These are phyloP conservation scores for Cataglyphis cursor DNA, from an alignment of 2,888 invertebrate species.

Conservation along the genomic window DNA sequence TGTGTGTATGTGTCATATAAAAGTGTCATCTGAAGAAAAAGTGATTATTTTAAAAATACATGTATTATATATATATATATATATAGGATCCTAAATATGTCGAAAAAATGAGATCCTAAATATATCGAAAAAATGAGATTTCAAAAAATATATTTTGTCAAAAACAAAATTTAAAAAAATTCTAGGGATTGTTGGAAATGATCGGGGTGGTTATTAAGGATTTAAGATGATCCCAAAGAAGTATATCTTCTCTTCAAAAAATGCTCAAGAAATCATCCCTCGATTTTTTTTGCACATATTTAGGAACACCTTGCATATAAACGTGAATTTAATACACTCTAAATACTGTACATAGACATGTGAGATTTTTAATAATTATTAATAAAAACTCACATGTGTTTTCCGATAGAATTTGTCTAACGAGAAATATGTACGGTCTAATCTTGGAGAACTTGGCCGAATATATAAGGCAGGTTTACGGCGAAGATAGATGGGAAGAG, in stretches of 20 bases:
- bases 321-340: background rate
- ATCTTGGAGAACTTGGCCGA: slow-evolving; percentile 97
- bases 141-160: background rate
- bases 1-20: background rate
- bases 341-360: background rate
- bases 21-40: background rate
- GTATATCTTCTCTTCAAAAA: too few relatives aligned
- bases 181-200: background rate
- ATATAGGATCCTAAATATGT: background rate
- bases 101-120: background rate
- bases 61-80: background rate
- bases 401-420: slow-evolving; percentile 3
- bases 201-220: too few relatives aligned
- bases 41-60: background rate
- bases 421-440: slow-evolving; percentile 95
- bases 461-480: slow-evolving; percentile 96
- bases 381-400: slow-evolving; percentile 13
- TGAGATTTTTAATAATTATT: background rate
- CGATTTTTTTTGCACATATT: too few relatives aligned
- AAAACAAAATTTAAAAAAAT: background rate
- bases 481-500: slow-evolving; percentile 97
- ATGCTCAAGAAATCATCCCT: too few relatives aligned
- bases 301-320: background rate
- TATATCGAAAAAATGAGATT: background rate
- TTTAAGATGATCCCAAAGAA: too few relatives aligned